Evolutionary conservation across 2,797 vertebrate genomes (phyloP).

Genomic region (Neoniphon sammara): DNA sequence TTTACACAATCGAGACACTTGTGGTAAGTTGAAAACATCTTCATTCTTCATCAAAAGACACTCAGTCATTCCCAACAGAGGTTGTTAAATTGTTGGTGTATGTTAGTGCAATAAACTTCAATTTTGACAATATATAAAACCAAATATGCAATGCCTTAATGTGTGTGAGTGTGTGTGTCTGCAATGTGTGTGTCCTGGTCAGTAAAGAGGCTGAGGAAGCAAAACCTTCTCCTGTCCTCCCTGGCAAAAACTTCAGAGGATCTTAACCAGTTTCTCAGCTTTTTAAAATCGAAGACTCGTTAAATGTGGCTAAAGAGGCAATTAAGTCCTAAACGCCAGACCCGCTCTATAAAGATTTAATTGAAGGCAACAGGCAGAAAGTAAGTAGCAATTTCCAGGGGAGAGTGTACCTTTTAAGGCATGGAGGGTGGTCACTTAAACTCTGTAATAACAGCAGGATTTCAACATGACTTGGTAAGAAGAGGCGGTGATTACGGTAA

Average conservation of each 20-base stretch:
- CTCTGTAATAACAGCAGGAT: slow-evolving; percentile 64
- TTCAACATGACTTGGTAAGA: slow-evolving; percentile 29
- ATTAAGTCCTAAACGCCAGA: slow-evolving; percentile 50
- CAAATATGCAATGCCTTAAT: too few relatives aligned
- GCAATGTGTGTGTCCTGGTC: not conserved
- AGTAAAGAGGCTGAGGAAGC: slow-evolving; percentile 13
- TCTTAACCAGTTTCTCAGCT: slow-evolving; percentile 16
- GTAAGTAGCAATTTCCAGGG: slow-evolving; percentile 63
- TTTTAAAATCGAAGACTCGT: slow-evolving; percentile 1
- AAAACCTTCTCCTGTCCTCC: not conserved
- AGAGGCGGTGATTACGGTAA: slow-evolving; percentile 40
- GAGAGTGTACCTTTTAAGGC: slow-evolving; percentile 34
- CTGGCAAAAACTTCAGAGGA: not conserved
- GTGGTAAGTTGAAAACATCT: not conserved
- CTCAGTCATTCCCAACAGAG: slow-evolving; percentile 11
- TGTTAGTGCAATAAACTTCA: not conserved
- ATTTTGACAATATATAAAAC: too few relatives aligned
- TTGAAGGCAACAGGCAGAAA: slow-evolving; percentile 49
- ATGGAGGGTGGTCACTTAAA: slow-evolving; percentile 55
- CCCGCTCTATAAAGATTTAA: slow-evolving; percentile 60
- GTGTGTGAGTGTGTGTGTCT: not conserved
- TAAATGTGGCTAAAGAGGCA: slow-evolving; percentile 20
- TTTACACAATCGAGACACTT: not conserved
- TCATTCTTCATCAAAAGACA: not conserved
- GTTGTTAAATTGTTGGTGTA: slow-evolving; percentile 7